phyloP scores from a whole-genome alignment of 2,113 vertebrate species.

The Meleagris gallopavo region DNA sequence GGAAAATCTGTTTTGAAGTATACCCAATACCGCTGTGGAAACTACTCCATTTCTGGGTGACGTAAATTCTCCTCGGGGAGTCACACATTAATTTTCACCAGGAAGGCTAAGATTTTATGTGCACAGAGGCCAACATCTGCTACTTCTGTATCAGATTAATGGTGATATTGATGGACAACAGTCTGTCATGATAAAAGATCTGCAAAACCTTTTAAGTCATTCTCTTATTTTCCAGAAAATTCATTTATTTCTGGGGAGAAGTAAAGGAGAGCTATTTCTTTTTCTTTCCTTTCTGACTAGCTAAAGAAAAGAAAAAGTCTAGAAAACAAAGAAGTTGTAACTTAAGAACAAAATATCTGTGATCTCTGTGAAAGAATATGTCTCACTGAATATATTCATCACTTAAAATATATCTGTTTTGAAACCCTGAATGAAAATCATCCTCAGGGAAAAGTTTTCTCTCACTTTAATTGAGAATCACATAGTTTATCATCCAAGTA shows the following conservation, averaged over 20 bases:
- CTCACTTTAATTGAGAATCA: constrained; percentile 54
- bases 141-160: background rate
- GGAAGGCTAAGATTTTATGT: background rate
- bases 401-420: background rate
- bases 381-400: background rate
- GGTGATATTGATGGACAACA: background rate
- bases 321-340: constrained; percentile 1
- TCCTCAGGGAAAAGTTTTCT: constrained; percentile 60
- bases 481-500: constrained; percentile 72
- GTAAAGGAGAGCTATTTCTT: background rate
- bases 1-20: background rate
- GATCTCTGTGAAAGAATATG: constrained; percentile 11
- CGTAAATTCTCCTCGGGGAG: background rate
- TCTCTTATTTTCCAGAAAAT: background rate
- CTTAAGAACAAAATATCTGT: constrained; percentile 8
- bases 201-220: background rate
- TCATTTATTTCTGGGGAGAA: background rate
- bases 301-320: background rate
- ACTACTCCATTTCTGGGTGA: background rate
- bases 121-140: background rate
- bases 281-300: background rate
- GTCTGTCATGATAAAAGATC: background rate
- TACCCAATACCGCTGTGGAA: background rate
- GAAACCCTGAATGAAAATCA: constrained; percentile 61
- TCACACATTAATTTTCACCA: background rate